Base-by-base conservation (phyloP, 1,140 invertebrate genomes). In the Semibalanus balanoides region DNA sequence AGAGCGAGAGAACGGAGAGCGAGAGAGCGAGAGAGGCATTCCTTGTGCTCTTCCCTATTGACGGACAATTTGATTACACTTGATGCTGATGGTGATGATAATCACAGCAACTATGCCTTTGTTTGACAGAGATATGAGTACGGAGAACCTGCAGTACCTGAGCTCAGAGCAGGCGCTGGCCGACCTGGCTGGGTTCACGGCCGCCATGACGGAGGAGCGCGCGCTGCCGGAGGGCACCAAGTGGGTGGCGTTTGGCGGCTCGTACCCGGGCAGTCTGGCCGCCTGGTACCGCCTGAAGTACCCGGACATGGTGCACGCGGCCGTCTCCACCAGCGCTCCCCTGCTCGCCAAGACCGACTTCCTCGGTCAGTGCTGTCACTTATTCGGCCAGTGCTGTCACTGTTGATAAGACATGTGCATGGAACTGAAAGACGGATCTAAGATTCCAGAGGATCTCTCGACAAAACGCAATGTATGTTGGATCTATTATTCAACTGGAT, bases 271-370 rank as follows among this genome's bases (percentile, higher is more conserved):
- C 27, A 30, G 75, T 25, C 64, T 76, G 29, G 74, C 76, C n/a
- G 95, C 94, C 17, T 97, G 95, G 95, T 86, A 93, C 74, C 85
- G 95, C 75, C 82, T 89, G 14, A 97, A 96, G 83, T 97, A 96
- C 85, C 94, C 95, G 1, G 90, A 97, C 85, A 84, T 96, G 14
- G 89, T 96, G 1, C 85, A 93, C 83, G 92, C 89, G 19, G 30
- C 94, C 64, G 88, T 97, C 7, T 94, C 93, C 28, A 88, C 92
- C 0, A 95, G 93, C 86, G 94, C 92, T 0, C 95, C 95, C 11
- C 84, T 97, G 31, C 28, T 76, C 28, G 75, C 75, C 35, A 31
- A 76, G 17, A 76, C 51, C 11, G 51, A 76, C 30, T 76, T 76
- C 40, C n/a, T 29, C 19, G 75, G 75, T 76, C 5, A 40, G 35